Evolutionary conservation across 2,888 invertebrate species (phyloP).

Genomic region (Andrena camellia): DNA sequence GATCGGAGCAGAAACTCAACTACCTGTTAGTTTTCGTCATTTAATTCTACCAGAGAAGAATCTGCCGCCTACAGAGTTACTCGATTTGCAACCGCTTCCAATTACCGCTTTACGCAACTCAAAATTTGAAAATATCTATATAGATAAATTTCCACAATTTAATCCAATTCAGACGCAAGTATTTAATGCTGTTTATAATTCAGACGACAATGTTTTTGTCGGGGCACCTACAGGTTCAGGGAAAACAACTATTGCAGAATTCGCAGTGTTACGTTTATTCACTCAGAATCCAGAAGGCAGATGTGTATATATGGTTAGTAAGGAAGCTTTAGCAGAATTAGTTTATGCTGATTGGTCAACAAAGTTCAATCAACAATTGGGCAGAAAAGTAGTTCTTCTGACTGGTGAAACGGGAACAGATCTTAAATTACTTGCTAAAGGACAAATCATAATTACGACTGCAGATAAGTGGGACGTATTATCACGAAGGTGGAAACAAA

Average conservation of each 20-base stretch:
- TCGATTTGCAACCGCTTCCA: constrained; percentile 98
- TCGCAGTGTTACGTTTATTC: constrained; percentile 96
- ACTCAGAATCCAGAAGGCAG: constrained; percentile 91
- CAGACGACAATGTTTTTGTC: constrained; percentile 98
- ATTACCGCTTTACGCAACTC: constrained; percentile 96
- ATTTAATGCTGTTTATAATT: constrained; percentile 99
- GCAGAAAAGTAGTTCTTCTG: constrained; percentile 94
- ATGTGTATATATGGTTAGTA: constrained; percentile 97
- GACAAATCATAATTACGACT: constrained; percentile 98
- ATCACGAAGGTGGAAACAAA: constrained; percentile 99
- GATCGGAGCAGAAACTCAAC: constrained; percentile 97
- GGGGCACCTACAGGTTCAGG: constrained; percentile 97
- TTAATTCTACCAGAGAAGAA: constrained; percentile 99
- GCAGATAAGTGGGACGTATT: constrained; percentile 99
- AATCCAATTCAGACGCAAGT: constrained; percentile 99
- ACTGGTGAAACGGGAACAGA: constrained; percentile 99
- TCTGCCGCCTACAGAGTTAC: constrained; percentile 97
- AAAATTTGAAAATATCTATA: constrained; percentile 94
- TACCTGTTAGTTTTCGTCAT: constrained; percentile 99
- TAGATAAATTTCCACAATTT: constrained; percentile 95
- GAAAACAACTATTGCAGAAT: constrained; percentile 98
- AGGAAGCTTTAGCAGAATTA: constrained; percentile 95
- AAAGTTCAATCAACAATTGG: constrained; percentile 93
- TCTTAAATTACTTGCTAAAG: constrained; percentile 95
- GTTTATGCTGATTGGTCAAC: constrained; percentile 96